Conservation (phyloP, 2,888 invertebrate species). For the Drosophila meridiana region DNA sequence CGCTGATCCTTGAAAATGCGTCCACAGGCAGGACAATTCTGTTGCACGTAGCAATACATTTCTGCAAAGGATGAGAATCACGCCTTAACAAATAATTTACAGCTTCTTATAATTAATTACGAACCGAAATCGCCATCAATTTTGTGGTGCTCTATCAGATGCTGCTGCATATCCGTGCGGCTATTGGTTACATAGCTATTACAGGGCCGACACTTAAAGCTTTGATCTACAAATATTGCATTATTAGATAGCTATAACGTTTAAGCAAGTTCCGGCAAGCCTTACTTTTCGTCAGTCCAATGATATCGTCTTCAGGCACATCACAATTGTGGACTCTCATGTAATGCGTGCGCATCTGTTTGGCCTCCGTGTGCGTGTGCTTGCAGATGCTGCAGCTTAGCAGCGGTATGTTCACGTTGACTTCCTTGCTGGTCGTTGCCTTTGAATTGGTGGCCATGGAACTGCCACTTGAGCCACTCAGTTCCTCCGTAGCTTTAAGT, state of each 20-base stretch:
- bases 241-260: background rate
- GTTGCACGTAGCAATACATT: constrained; percentile 68
- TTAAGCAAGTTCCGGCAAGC: background rate
- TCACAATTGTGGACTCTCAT: constrained; percentile 59
- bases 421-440: constrained; percentile 28
- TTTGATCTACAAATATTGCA: constrained; percentile 55
- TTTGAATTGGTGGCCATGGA: constrained; percentile 17
- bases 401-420: constrained; percentile 48
- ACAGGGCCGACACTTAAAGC: constrained; percentile 70
- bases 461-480: constrained; percentile 6
- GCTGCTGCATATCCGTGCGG: constrained; percentile 67
- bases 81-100: background rate
- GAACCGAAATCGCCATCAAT: constrained; percentile 70
- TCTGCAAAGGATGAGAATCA: constrained; percentile 36
- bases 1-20: constrained; percentile 73
- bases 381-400: constrained; percentile 67
- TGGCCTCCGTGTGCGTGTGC: constrained; percentile 57
- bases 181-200: constrained; percentile 65
- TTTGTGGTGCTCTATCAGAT: constrained; percentile 69
- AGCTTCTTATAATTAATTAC: background rate
- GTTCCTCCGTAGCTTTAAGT: constrained; percentile 35
- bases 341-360: constrained; percentile 64
- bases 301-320: constrained; percentile 68
- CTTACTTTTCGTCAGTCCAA: constrained; percentile 68
- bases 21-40: constrained; percentile 71